These are phyloP conservation scores for Bolinopsis microptera DNA, from an alignment of 37 sponge, comb jelly and placozoan species.

Conservation along the genomic window DNA sequence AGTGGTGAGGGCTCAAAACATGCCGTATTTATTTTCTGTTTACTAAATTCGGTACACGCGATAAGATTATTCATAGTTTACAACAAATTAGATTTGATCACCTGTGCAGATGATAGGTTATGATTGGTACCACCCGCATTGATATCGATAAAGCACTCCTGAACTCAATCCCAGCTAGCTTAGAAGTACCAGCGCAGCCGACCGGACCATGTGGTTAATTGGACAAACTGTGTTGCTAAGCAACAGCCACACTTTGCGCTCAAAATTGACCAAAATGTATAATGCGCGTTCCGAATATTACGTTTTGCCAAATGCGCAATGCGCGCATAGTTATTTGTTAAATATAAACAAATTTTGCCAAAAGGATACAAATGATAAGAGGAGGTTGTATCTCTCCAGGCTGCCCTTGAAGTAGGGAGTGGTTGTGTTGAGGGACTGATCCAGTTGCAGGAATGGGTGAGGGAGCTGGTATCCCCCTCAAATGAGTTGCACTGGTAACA, in stretches of 20 bases:
- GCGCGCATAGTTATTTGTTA: background rate
- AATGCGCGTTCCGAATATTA: background rate
- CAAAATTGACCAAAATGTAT: background rate
- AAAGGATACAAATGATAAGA: slow-evolving; percentile 64
- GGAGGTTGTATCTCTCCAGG: slow-evolving; percentile 41
- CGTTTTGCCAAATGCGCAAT: background rate
- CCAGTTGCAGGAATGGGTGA: slow-evolving; percentile 40
- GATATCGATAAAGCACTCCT: too few relatives aligned
- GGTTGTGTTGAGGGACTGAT: slow-evolving; percentile 49
- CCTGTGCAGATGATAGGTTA: too few relatives aligned
- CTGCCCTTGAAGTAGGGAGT: slow-evolving; percentile 49
- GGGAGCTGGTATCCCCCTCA: slow-evolving; percentile 48
- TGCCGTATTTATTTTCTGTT: too few relatives aligned
- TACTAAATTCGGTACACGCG: too few relatives aligned
- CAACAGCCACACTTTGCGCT: background rate
- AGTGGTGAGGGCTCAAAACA: too few relatives aligned
- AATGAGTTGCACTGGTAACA: slow-evolving; percentile 42
- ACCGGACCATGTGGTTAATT: background rate
- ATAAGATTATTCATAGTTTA: too few relatives aligned
- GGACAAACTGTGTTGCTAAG: background rate
- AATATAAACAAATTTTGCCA: background rate
- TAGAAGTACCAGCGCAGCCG: too few relatives aligned
- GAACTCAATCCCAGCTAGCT: too few relatives aligned
- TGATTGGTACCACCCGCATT: too few relatives aligned
- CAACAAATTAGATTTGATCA: too few relatives aligned